Base-by-base conservation (phyloP, 1,140 invertebrate species). In the Drosophila saltans region DNA sequence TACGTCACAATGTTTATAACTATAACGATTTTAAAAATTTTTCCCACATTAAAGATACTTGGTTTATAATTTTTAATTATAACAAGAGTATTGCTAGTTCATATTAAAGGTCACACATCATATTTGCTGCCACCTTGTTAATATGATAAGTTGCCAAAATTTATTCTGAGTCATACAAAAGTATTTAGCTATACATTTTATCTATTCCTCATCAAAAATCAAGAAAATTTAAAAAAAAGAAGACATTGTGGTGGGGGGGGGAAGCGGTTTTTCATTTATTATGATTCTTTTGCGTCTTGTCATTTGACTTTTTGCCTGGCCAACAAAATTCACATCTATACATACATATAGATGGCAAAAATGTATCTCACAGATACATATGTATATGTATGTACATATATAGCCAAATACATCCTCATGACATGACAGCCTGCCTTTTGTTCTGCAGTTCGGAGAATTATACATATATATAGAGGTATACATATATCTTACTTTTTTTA, bases 221-320 rank as follows among this genome's bases (percentile, higher is more conserved):
- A 52, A 36, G 33, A 36, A 36, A 36, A 36, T 36, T 26, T 0
- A 56, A 33, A 7, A 11, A 57, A 11, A 57, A 57, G 3, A 8
- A 21, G 43, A 7, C 3, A 36, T 6, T 0, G 0, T 3, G 2
- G 4, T 30, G 41, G 0, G 43, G 3, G 43, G 16, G 43, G 0
- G 21, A 45, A 45, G 21, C 21, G 45, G 45, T 59, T 16, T 36
- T 58, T 36, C 56, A 58, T 58, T 59, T 59, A 59, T 36, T 56
- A 30, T 52, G 9, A 36, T 68, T 45, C 55, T 69, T 67, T 71
- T 66, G 63, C 69, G 65, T 74, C 74, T 72, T 85, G 81, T 84
- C 82, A 81, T 81, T 85, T 84, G 81, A 85, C 81, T 81, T 76
- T 79, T 83, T 85, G 72, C 67, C 81, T 69, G 78, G 55, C 73